Evolutionary conservation across 2,113 vertebrate species (phyloP).

Genomic region (human (Homo sapiens)): GRCh38 chr1:83542501-83543000

Average conservation of each 20-base stretch:
- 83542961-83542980: too few species aligned
- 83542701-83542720: background rate
- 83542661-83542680: background rate
- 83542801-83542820: background rate
- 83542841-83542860: too few species aligned
- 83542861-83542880: too few species aligned
- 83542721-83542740: background rate
- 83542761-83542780: background rate
- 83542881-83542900: too few species aligned
- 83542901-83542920: too few species aligned
- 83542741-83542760: background rate
- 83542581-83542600: background rate
- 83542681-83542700: background rate
- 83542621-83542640: slow-evolving; percentile 6
- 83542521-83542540: background rate
- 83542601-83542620: background rate
- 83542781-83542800: background rate
- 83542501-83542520: background rate
- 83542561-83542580: background rate
- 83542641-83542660: background rate
- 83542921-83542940: too few species aligned
- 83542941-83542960: too few species aligned
- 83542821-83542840: background rate
- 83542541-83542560: background rate
- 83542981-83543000: too few species aligned